phyloP scores from a whole-genome alignment of 2,797 vertebrate species.

The Tarsius wallacei region DNA sequence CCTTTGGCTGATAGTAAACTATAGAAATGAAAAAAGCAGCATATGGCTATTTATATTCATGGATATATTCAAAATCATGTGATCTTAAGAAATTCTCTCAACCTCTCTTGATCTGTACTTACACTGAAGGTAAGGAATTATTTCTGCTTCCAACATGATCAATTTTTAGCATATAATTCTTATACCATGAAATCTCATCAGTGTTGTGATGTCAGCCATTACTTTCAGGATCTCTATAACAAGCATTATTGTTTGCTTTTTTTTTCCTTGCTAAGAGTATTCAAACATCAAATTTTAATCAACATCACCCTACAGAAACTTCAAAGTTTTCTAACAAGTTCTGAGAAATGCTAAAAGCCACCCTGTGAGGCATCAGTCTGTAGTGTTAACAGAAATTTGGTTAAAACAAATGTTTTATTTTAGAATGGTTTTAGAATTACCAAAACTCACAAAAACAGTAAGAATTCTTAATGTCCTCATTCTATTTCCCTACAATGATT shows the following conservation, averaged over 20 bases:
- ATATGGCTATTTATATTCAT: neutral
- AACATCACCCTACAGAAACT: neutral
- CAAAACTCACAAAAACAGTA: neutral
- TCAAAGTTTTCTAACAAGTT: neutral
- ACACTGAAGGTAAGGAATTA: neutral
- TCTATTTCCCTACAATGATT: neutral
- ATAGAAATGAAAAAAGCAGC: neutral
- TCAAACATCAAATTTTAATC: neutral
- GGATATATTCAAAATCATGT: neutral
- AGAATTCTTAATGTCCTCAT: neutral
- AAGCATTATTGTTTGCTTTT: neutral
- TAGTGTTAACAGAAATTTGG: neutral
- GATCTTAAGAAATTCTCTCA: neutral
- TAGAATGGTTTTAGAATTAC: neutral
- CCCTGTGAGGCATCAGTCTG: neutral
- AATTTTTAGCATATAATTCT: neutral
- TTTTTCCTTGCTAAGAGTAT: neutral
- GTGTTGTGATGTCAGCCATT: neutral
- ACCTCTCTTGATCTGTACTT: neutral
- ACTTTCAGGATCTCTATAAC: neutral
- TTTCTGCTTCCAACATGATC: neutral
- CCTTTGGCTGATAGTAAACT: neutral
- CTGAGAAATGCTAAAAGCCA: neutral
- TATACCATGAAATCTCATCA: neutral
- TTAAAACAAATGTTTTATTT: neutral